Conservation (phyloP, 2,113 vertebrate genomes). For the Varanus komodoensis region DNA sequence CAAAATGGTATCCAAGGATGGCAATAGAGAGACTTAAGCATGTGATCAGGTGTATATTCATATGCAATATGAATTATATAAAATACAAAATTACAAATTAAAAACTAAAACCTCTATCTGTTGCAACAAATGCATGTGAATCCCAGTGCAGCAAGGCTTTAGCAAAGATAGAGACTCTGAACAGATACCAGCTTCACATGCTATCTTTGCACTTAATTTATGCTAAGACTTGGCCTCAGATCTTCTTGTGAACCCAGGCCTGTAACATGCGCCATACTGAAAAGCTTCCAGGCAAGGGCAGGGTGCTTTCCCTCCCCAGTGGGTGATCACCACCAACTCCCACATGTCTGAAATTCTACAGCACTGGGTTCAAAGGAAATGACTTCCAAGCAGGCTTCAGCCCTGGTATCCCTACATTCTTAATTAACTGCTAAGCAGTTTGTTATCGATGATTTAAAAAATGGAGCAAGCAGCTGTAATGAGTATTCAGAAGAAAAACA, state of each 20-base stretch:
- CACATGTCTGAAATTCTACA: neutral
- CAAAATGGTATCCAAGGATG: neutral
- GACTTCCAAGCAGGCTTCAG: neutral
- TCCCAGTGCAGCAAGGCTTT: neutral
- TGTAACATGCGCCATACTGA: neutral
- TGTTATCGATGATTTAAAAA: neutral
- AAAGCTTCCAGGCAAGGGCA: neutral
- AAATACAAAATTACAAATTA: neutral
- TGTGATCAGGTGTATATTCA: neutral
- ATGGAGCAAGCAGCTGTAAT: neutral
- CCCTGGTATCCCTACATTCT: neutral
- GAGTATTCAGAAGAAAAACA: neutral
- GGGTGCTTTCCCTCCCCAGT: neutral
- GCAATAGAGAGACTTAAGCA: neutral
- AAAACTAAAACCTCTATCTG: neutral
- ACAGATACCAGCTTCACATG: neutral
- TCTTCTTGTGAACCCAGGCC: neutral
- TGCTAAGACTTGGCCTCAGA: too few relatives aligned
- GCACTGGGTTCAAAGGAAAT: neutral
- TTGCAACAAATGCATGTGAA: neutral
- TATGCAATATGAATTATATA: neutral
- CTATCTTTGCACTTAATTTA: neutral
- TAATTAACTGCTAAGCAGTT: neutral
- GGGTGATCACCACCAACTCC: neutral
- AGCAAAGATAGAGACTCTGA: neutral